A percentile compares a stretch with the other conserved stretches of the same genome.
Evolutionary conservation across 2,888 invertebrate genomes (phyloP).

Genomic region (Bellardia bayeri): DNA sequence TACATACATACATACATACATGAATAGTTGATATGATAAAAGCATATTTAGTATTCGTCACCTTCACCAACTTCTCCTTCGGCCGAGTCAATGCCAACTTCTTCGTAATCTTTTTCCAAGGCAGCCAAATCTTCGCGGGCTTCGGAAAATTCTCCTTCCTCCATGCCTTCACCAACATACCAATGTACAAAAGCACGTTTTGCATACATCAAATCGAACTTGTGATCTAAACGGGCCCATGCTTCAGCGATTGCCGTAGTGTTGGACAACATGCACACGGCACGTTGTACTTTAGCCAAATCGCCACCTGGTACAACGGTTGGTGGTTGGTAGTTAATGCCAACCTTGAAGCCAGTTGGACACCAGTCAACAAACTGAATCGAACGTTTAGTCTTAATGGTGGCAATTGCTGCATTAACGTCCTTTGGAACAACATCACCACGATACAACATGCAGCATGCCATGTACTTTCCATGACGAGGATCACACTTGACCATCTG

Average conservation of each 20-base stretch:
- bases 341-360: conserved; percentile 92
- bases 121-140: conserved; percentile 94
- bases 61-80: conserved; percentile 89
- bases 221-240: conserved; percentile 97
- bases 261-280: conserved; percentile 98
- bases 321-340: conserved; percentile 95
- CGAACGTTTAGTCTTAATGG: conserved; percentile 96
- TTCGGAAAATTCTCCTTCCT: conserved; percentile 94
- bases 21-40: conserved; percentile 34
- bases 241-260: conserved; percentile 98
- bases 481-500: conserved; percentile 98
- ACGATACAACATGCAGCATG: conserved; percentile 96
- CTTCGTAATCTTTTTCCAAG: conserved; percentile 92
- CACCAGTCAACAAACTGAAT: conserved; percentile 96
- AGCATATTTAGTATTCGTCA: conserved; percentile 87
- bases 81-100: conserved; percentile 90
- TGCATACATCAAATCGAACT: conserved; percentile 98
- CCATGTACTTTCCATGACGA: conserved; percentile 96
- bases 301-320: conserved; percentile 97
- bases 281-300: conserved; percentile 95
- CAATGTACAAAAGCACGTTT: conserved; percentile 98
- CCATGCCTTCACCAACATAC: conserved; percentile 95
- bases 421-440: conserved; percentile 97
- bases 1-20: conserved; percentile 25
- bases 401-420: conserved; percentile 95